A percentile compares a stretch with the other conserved stretches of the same genome.
phyloP scores from a whole-genome alignment of 1,140 invertebrate genomes.

The Drosophila carrolli region DNA sequence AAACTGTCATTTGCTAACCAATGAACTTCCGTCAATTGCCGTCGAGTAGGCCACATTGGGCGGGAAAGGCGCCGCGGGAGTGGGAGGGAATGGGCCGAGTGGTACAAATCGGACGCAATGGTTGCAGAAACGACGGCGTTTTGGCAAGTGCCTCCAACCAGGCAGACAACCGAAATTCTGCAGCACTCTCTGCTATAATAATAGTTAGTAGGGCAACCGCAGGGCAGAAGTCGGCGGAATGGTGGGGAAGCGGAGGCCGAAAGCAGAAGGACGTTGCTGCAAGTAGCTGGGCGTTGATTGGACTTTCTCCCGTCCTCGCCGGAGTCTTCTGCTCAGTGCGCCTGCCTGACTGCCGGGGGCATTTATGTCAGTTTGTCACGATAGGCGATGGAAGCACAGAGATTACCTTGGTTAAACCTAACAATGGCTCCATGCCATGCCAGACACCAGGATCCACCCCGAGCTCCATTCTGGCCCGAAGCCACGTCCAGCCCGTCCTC shows the following conservation, averaged over 20 bases:
- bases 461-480: slow-evolving; percentile 2
- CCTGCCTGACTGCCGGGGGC: slow-evolving; percentile 66
- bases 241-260: slow-evolving; percentile 15
- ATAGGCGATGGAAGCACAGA: slow-evolving; percentile 81
- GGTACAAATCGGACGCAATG: slow-evolving; percentile 49
- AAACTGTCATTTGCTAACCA: slow-evolving; percentile 83
- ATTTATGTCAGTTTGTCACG: slow-evolving; percentile 83
- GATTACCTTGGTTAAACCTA: slow-evolving; percentile 83
- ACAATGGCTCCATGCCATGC: slow-evolving; percentile 72
- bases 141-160: slow-evolving; percentile 62
- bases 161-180: slow-evolving; percentile 49
- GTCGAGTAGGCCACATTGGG: slow-evolving; percentile 27
- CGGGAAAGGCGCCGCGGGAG: not conserved
- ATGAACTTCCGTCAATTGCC: slow-evolving; percentile 83
- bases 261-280: slow-evolving; percentile 41
- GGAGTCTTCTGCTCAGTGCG: slow-evolving; percentile 36
- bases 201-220: slow-evolving; percentile 81
- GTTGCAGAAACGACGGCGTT: slow-evolving; percentile 72
- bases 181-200: slow-evolving; percentile 66
- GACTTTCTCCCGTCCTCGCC: slow-evolving; percentile 52
- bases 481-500: slow-evolving; percentile 11
- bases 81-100: slow-evolving; percentile 2
- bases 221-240: slow-evolving; percentile 37
- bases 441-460: slow-evolving; percentile 54
- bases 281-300: slow-evolving; percentile 82